Evolutionary conservation across 2,113 vertebrate genomes (phyloP), one percentile per base, ranked within the genome.

Genomic region (Ia io): DNA sequence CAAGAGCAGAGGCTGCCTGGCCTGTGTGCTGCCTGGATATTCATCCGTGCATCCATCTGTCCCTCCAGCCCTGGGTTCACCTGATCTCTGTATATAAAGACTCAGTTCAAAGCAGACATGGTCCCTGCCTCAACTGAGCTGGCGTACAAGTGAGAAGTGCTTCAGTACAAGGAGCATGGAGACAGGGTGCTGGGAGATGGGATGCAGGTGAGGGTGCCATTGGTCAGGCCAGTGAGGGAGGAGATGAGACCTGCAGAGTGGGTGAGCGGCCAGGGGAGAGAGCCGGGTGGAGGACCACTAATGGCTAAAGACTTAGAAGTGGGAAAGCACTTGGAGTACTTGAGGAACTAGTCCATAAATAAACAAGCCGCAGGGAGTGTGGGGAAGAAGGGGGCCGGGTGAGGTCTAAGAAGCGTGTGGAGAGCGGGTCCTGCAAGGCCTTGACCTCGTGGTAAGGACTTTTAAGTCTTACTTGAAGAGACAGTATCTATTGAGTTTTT

Each of bases 381-480:
- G 22, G 10, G 53, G 6, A 9, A 37, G 13, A 69, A 59, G 30
- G 6, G 49, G 17, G 5, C 4, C 37, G 61, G 32, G 37, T 51
- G 47, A 94, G 69, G 12, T 28, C 35, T 32, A 9, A 82, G 63
- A 79, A 67, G 20, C 0, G 1, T 42, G 23, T 30, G 35, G 49
- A 32, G 59, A 44, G 53, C 70, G 84, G 49, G 70, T 56, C 89
- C 59, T 9, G 12, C 22, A 30, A 63, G 22, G n/a, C n/a, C 65
- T 91, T 87, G 18, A 78, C 25, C n/a, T 42, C 53, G 13, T 13
- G 25, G n/a, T n/a, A 2, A 51, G 61, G 49, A 70, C 20, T 37
- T 82, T 82, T 44, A 35, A 35, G 61, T 88, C 82, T 51, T 78
- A 37, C 56, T 88, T 20, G 25, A 35, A 83, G 78, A 56, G 30